A percentile compares a stretch with the other conserved stretches of the same genome.
Evolutionary conservation across 2,113 vertebrate genomes (phyloP).

Genomic region (Platichthys stellatus): DNA sequence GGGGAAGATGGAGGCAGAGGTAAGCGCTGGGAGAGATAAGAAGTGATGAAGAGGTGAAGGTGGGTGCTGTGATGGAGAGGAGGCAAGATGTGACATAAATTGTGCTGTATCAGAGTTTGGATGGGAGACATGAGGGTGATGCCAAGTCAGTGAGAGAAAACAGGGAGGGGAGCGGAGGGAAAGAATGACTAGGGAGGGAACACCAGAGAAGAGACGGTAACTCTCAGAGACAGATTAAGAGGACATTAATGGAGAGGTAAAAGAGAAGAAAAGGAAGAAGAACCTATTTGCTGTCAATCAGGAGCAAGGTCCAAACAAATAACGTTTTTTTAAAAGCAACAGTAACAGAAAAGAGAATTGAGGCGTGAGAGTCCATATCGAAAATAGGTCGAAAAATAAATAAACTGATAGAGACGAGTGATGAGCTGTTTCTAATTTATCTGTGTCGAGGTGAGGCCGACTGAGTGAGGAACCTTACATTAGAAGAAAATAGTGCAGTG

Average conservation of each 20-base stretch:
- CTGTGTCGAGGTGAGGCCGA: slow-evolving; percentile 28
- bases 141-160: background rate
- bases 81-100: slow-evolving; percentile 4
- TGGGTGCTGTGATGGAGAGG: background rate
- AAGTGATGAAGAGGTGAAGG: slow-evolving; percentile 6
- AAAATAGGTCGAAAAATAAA: background rate
- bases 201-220: background rate
- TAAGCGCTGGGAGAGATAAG: slow-evolving; percentile 14
- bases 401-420: slow-evolving; percentile 21
- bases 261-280: background rate
- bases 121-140: slow-evolving; percentile 22
- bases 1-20: slow-evolving; percentile 23
- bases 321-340: background rate
- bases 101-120: slow-evolving; percentile 7
- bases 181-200: background rate
- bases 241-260: background rate
- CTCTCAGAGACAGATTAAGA: background rate
- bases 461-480: slow-evolving; percentile 32
- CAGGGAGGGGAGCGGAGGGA: slow-evolving; percentile 1
- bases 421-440: slow-evolving; percentile 16
- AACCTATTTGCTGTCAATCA: slow-evolving; percentile 21
- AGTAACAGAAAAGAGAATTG: slow-evolving; percentile 5
- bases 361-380: background rate
- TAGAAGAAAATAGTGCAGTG: slow-evolving; percentile 9
- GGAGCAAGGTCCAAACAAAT: slow-evolving; percentile 9